These are phyloP conservation scores for Sylvia atricapilla DNA, from an alignment of 2,113 vertebrate species.

Conservation along the genomic window DNA sequence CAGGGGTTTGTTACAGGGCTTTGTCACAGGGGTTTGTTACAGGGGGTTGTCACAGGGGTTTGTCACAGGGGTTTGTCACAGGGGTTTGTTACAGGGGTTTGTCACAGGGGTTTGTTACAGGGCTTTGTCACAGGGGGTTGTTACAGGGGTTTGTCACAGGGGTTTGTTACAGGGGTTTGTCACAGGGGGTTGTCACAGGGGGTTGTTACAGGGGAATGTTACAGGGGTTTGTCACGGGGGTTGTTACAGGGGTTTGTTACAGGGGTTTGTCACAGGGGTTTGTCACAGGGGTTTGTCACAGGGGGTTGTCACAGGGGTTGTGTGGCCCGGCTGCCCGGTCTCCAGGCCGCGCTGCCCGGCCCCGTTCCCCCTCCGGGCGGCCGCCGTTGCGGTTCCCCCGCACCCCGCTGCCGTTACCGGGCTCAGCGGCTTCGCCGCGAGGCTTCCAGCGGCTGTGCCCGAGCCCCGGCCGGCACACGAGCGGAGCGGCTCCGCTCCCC, in stretches of 20 bases:
- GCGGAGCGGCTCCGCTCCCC: not conserved
- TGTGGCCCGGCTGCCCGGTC: not conserved
- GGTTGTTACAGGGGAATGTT: too few relatives aligned
- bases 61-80: accelerated
- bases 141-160: accelerated
- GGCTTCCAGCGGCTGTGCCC: not conserved
- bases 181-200: accelerated
- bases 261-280: accelerated
- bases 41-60: accelerated
- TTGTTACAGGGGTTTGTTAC: accelerated
- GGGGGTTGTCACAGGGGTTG: too few relatives aligned
- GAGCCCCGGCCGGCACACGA: not conserved
- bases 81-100: too few relatives aligned
- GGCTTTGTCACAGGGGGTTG: too few relatives aligned
- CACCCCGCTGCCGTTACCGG: not conserved
- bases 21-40: accelerated
- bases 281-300: accelerated
- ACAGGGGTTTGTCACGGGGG: accelerated
- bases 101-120: too few relatives aligned
- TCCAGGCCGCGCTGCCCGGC: not conserved
- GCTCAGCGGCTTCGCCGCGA: not conserved
- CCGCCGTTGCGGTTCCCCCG: not conserved
- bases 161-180: too few relatives aligned
- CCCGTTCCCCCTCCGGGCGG: not conserved
- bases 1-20: accelerated